Evolutionary conservation across 2,113 vertebrate genomes (phyloP).

Genomic region (Sorex araneus): DNA sequence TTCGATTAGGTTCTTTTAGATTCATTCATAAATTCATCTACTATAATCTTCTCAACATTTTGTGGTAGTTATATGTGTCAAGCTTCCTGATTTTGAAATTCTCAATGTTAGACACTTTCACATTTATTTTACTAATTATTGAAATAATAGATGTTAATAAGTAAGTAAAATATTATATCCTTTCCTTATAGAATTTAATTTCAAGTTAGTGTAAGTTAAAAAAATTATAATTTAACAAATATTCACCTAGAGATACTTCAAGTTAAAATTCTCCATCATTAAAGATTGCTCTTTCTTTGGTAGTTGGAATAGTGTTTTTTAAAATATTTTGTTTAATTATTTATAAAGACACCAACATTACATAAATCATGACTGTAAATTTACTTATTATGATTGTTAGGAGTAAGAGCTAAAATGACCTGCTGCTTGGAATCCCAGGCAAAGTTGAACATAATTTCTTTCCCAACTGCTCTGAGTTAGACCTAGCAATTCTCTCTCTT

Average conservation of each 20-base stretch:
- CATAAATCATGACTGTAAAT: slow-evolving; percentile 13
- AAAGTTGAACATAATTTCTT: neutral
- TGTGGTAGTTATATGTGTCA: slow-evolving; percentile 19
- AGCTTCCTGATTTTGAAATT: neutral
- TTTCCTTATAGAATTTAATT: neutral
- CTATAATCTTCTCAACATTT: slow-evolving; percentile 7
- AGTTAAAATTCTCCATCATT: neutral
- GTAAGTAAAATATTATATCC: too few species aligned
- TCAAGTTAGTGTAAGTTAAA: neutral
- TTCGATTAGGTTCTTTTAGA: slow-evolving; percentile 2
- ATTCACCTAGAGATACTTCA: neutral
- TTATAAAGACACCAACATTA: neutral
- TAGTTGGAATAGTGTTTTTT: neutral
- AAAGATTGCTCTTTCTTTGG: neutral
- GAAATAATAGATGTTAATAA: neutral
- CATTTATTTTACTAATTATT: slow-evolving; percentile 21
- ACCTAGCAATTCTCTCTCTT: neutral
- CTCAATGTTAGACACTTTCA: neutral
- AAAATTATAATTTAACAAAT: neutral
- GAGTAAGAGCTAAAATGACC: neutral
- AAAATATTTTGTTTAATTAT: neutral
- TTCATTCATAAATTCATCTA: neutral
- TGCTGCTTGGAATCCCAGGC: neutral
- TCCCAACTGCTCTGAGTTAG: neutral
- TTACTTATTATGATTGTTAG: neutral